Evolutionary conservation across 1,140 invertebrate genomes (phyloP), one percentile per base, ranked within the genome.

Genomic region (Scylla paramamosain): DNA sequence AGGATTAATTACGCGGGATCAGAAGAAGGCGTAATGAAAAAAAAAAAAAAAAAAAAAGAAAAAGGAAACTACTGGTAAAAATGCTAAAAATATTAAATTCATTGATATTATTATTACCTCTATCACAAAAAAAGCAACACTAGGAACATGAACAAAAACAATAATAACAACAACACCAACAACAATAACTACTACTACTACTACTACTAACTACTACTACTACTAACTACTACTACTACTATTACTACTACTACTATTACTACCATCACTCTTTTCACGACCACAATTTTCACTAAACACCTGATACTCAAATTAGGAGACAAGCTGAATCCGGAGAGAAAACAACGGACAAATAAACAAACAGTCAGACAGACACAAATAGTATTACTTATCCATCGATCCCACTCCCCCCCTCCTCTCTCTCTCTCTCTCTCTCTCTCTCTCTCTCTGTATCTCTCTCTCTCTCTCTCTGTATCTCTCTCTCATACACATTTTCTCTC

Each of bases 1-100:
- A 77, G 67, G 67, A 77, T 77, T 77, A 77, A 77, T 77, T 77
- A 77, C 67, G n/a, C 67, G 25, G 67, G 67, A 77, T 77, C 67
- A 77, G 67, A n/a, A 77, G 25, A 77, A 1, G 25, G n/a, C 67
- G 67, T n/a, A n/a, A n/a, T 77, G 20, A 12, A 12, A 25, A 77
- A 77, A 0, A 77, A 77, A 77, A 20, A 25, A 77, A 77, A 0
- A 77, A 77, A 77, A 20, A 12, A 12, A 25, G n/a, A 77, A 0
- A 77, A 77, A 77, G 1, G 67, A 20, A n/a, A 77, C 20, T 16
- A 77, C 20, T n/a, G 67, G 67, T 77, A n/a, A 25, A 59, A 77
- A n/a, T 3, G 20, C 1, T 0, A n/a, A 59, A 59, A 59, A 59
- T 12, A 59, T 59, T 12, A 14, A 14, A 59, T 12, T 59, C 52